Evolutionary conservation across 2,888 invertebrate species (phyloP).

Genomic region (Fabriciana adippe): DNA sequence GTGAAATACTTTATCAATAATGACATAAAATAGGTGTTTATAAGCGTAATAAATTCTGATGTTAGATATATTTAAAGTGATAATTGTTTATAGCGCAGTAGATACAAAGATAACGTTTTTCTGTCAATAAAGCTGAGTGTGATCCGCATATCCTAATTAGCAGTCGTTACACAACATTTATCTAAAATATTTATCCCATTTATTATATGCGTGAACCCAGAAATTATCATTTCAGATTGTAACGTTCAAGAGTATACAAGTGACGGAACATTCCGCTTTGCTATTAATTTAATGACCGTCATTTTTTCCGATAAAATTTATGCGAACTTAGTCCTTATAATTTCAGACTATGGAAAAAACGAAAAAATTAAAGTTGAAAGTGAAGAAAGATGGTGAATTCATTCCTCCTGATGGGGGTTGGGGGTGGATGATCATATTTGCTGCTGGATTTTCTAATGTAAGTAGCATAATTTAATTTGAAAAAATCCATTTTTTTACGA

Average conservation of each 20-base stretch:
- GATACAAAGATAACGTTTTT: not conserved
- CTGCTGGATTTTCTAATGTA: conserved; percentile 88
- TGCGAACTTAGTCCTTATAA: conserved; percentile 2
- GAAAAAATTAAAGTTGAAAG: conserved; percentile 56
- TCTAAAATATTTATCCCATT: conserved; percentile 33
- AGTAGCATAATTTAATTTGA: conserved; percentile 55
- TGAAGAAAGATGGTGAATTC: conserved; percentile 80
- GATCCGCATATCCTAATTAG: conserved; percentile 19
- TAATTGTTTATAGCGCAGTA: too few relatives aligned
- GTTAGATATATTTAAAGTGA: too few relatives aligned
- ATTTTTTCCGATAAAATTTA: conserved; percentile 11
- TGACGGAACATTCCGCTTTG: conserved; percentile 4
- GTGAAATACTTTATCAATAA: not conserved
- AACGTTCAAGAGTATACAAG: conserved; percentile 19
- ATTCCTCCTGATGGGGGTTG: conserved; percentile 89
- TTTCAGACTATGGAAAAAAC: conserved; percentile 55
- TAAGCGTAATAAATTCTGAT: too few relatives aligned
- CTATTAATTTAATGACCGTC: conserved; percentile 3
- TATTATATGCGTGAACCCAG: conserved; percentile 33
- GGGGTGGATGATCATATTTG: conserved; percentile 88
- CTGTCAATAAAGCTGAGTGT: not conserved
- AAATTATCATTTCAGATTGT: conserved; percentile 37
- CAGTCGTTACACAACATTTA: conserved; percentile 16
- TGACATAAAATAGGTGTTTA: too few relatives aligned
- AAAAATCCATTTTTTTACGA: not conserved